Base-by-base conservation (phyloP, 2,797 vertebrate species). In the Strix occidentalis region DNA sequence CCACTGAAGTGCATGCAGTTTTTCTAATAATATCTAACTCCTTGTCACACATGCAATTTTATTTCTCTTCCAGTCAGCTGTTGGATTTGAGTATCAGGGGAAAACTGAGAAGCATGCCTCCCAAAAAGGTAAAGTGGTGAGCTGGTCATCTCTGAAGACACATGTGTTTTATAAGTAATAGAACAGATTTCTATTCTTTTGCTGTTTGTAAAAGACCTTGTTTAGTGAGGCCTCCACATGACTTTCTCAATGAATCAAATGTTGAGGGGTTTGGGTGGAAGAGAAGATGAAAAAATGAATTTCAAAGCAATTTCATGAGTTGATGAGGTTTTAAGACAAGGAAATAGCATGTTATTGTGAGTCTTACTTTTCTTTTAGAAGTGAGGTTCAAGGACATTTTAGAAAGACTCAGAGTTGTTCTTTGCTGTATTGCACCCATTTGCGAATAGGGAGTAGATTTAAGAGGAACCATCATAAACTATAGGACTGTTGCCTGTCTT, bases 41-140 rank as follows among this genome's bases (percentile, higher is more conserved):
- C 60, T 78, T 75, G 50, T 84, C 50, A 77, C 35, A 13, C 5
- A 1, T 45, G 24, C 43, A 1, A 26, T 96, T 91, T 94, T 82
- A 58, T 97, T 96, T 58, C 72, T 97, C 5, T 97, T 98, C 17
- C 98, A 99, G 99, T 99, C 99, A 51, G 99, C 99, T 3, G 98
- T 99, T 35, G 99, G 99, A 41, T 99, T 99, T 39, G 99, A 99
- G 79, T 99, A 99, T 61, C 98, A 99, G 43, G 99, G 99, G 45
- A 99, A 99, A 97, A 99, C 99, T 0, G 99, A 99, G 98, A 99
- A 99, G 89, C 99, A 99, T 4, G 99, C 99, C 26, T 99, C 99
- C 2, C 99, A 99, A 97, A 99, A 98, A 99, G 99, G 99, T 99
- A 91, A 97, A 95, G 37, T 14, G 29, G 6, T 28, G 12, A 72